These are phyloP conservation scores for Diadromus collaris DNA, from an alignment of 2,888 invertebrate species.

Conservation along the genomic window DNA sequence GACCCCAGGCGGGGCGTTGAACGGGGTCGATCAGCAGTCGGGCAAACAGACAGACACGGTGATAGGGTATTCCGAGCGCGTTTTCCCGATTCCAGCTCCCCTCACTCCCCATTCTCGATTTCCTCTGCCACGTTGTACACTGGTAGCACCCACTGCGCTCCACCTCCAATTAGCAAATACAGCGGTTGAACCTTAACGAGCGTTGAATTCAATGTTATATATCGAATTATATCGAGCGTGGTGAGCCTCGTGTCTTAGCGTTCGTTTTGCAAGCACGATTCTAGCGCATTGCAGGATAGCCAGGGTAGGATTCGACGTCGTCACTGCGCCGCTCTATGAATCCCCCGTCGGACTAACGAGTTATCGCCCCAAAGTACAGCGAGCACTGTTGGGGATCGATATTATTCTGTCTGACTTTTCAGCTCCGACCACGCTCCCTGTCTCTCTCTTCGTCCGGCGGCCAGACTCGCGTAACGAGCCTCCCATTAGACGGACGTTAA, in stretches of 20 bases:
- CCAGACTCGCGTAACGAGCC: conserved; percentile 63
- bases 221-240: conserved; percentile 59
- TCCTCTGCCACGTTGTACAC: conserved; percentile 16
- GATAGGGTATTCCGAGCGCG: conserved; percentile 28
- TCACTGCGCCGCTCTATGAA: conserved; percentile 16
- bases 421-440: conserved; percentile 24
- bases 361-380: conserved; percentile 35
- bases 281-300: conserved; percentile 39
- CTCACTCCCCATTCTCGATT: conserved; percentile 18
- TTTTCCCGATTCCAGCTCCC: conserved; percentile 34
- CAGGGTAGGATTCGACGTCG: conserved; percentile 2
- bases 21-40: conserved; percentile 33
- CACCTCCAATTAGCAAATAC: conserved; percentile 61
- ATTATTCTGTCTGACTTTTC: conserved; percentile 60
- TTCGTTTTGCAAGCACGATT: conserved; percentile 44
- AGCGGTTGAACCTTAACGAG: conserved; percentile 63
- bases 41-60: conserved; percentile 11
- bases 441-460: conserved; percentile 37
- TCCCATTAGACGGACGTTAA: conserved; percentile 65
- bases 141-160: conserved; percentile 26
- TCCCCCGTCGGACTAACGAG: conserved; percentile 55
- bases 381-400: conserved; percentile 47
- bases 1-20: conserved; percentile 25
- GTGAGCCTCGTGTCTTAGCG: conserved; percentile 22
- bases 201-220: conserved; percentile 59